Base-by-base conservation (phyloP, 2,797 vertebrate genomes). In the Macroramphosus scolopax region DNA sequence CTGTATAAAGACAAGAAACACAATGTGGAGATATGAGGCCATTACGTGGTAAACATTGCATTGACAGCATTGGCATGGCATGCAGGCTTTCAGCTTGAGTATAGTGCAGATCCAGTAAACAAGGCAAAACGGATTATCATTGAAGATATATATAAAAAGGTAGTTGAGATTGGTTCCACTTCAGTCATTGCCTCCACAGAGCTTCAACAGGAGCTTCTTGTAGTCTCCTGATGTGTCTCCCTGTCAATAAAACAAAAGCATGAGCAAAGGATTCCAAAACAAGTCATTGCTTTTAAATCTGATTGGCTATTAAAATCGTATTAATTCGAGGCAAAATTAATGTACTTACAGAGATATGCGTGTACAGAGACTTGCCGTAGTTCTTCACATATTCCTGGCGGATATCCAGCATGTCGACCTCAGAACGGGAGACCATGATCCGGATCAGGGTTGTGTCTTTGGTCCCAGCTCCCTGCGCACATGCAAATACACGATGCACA, bases 161-260 rank as follows among this genome's bases (percentile, higher is more conserved):
- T 13, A 20, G 45, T 11, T 16, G n/a, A 16, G 8, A 24, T 2
- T 0, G 6, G 20, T 47, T 46, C 18, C 4, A 51, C 85, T 84
- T 92, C 83, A 99, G 87, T 98, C 96, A 8, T 90, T 98, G 68
- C 95, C 95, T 8, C 95, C 96, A 15, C 97, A 99, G 47, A 99
- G 86, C 88, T 96, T 97, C 71, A 98, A 82, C 2, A 99, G 89
- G 53, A 94, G 92, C 75, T 98, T 99, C 89, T 91, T 92, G 82
- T 99, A 99, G 87, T 99, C 97, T 59, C 97, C 97, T 16, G 96
- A 98, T 58, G 94, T 98, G 75, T 99, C 97, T 63, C 93, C 92
- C 97, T 99, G 78, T 63, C 52, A 85, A 87, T 47, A 69, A 74
- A 72, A 55, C 11, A 44, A 41, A 56, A 6, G 2, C 1, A 44